Percentiles rank a stretch among this genome's conserved stretches.
Conservation (phyloP, 1,140 invertebrate genomes). For the Meloidogyne floridensis region DNA sequence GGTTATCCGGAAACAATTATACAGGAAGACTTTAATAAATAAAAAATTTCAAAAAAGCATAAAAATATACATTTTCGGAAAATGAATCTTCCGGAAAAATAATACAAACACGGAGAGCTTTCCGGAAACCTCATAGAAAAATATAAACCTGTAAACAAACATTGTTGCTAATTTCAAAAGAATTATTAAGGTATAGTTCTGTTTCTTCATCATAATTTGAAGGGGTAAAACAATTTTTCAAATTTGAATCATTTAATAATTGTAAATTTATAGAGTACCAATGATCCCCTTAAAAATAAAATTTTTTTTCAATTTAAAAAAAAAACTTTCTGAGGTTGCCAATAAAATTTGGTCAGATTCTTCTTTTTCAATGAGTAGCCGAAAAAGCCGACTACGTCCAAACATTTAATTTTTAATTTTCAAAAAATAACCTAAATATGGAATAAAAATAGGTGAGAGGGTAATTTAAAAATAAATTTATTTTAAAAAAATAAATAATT, state of each 20-base stretch:
- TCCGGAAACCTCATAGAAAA: too few relatives aligned
- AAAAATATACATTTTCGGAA: too few relatives aligned
- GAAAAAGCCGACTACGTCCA: slow-evolving; percentile 7
- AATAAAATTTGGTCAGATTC: slow-evolving; percentile 23
- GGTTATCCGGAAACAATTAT: too few relatives aligned
- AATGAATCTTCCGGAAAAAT: too few relatives aligned
- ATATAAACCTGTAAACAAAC: slow-evolving; percentile 54
- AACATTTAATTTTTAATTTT: slow-evolving; percentile 18
- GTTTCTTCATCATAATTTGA: slow-evolving; percentile 75
- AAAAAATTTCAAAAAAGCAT: too few relatives aligned
- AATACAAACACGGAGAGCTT: too few relatives aligned
- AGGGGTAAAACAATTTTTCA: slow-evolving; percentile 72
- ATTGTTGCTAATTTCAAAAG: slow-evolving; percentile 67
- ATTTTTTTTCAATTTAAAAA: not conserved
- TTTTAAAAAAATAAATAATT: too few relatives aligned
- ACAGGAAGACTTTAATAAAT: too few relatives aligned
- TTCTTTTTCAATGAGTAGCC: slow-evolving; percentile 34
- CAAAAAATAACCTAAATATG: not conserved
- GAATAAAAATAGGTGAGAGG: not conserved
- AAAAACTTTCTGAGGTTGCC: slow-evolving; percentile 12
- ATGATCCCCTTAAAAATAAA: slow-evolving; percentile 66
- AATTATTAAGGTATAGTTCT: slow-evolving; percentile 74
- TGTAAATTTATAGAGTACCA: slow-evolving; percentile 73
- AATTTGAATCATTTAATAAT: slow-evolving; percentile 65
- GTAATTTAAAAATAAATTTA: not conserved